phyloP scores from a whole-genome alignment of 2,888 invertebrate genomes.

The Anagyrus pseudococci region DNA sequence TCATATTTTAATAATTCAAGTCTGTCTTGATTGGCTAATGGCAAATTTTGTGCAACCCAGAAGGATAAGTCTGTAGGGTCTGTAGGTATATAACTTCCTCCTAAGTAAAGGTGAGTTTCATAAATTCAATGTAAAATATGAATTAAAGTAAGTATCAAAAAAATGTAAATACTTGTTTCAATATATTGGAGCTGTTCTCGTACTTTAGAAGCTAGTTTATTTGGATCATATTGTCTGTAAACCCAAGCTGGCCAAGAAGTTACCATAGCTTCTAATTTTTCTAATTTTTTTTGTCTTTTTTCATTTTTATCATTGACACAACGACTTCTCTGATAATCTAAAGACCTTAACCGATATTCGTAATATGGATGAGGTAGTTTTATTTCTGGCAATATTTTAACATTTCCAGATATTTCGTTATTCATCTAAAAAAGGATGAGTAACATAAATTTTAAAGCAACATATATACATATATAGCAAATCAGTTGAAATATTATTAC shows the following conservation, averaged over 20 bases:
- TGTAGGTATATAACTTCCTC: conserved; percentile 65
- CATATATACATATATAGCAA: too few relatives aligned
- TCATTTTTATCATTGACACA: conserved; percentile 43
- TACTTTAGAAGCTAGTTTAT: conserved; percentile 60
- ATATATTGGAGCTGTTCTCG: conserved; percentile 52
- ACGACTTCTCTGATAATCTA: conserved; percentile 50
- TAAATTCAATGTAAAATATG: conserved; percentile 2
- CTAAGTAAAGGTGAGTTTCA: conserved; percentile 39
- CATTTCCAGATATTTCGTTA: conserved; percentile 59
- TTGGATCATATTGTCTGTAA: conserved; percentile 70
- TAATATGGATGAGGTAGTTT: conserved; percentile 66
- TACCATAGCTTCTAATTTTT: conserved; percentile 62
- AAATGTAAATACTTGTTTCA: conserved; percentile 47
- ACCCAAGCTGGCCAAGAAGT: conserved; percentile 74
- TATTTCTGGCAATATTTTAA: conserved; percentile 74
- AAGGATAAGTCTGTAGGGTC: conserved; percentile 77
- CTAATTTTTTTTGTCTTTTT: conserved; percentile 50
- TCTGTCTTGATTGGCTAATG: conserved; percentile 71
- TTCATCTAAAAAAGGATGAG: conserved; percentile 41
- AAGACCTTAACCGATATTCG: conserved; percentile 55
- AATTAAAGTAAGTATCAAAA: conserved; percentile 12
- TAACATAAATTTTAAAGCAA: background rate
- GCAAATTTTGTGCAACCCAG: conserved; percentile 82
- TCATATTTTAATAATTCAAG: conserved; percentile 71
- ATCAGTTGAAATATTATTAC: too few relatives aligned